phyloP scores from a whole-genome alignment of 2,888 invertebrate species.

The Standfussiana lucernea region DNA sequence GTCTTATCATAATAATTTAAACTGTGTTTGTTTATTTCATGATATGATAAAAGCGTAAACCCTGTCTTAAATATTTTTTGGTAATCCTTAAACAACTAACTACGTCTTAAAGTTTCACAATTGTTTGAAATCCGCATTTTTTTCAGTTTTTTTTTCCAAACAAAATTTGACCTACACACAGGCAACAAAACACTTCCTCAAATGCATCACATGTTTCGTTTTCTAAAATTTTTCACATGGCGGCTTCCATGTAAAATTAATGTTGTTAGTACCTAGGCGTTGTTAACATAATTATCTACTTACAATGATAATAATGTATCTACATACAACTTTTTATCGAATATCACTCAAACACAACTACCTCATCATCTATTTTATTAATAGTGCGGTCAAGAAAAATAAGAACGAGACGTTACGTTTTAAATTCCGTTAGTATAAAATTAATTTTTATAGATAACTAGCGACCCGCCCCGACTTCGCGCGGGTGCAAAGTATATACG shows the following conservation, averaged over 20 bases:
- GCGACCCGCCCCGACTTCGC: too few relatives aligned
- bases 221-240: too few relatives aligned
- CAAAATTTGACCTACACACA: neutral
- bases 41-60: neutral
- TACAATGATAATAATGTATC: neutral
- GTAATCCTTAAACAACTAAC: neutral
- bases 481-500: too few relatives aligned
- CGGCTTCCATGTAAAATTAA: neutral
- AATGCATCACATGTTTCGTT: slow-evolving; percentile 2
- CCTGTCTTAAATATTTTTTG: neutral
- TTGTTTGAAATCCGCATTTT: neutral
- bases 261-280: neutral
- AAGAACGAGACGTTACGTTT: too few relatives aligned
- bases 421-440: too few relatives aligned
- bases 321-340: neutral
- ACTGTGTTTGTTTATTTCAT: neutral
- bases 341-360: neutral
- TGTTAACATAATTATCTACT: neutral
- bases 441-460: too few relatives aligned
- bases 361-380: neutral
- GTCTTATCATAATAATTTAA: neutral
- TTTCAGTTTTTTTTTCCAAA: neutral
- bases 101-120: neutral
- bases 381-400: too few relatives aligned
- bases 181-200: neutral